Evolutionary conservation across 2,113 vertebrate species (phyloP).

Genomic region (Pollimyrus isidori): DNA sequence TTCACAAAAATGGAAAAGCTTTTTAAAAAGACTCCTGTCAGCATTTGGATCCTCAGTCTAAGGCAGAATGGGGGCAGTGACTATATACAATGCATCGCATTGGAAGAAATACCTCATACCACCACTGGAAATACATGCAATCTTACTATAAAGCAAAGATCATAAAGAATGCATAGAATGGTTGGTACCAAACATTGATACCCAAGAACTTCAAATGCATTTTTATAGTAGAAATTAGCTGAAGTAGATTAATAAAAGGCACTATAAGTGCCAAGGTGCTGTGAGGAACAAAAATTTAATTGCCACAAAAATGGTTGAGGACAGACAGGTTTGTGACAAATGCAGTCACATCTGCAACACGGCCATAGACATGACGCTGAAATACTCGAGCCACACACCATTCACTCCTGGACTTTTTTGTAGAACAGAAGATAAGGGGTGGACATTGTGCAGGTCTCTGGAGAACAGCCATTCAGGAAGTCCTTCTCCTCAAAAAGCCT

Average conservation of each 20-base stretch:
- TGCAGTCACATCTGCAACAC: not conserved
- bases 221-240: slow-evolving; percentile 15
- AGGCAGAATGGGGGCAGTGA: not conserved
- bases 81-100: slow-evolving; percentile 12
- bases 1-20: not conserved
- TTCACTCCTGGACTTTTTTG: slow-evolving; percentile 54
- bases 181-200: not conserved
- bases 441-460: slow-evolving; percentile 75
- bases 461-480: slow-evolving; percentile 83
- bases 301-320: not conserved
- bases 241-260: slow-evolving; percentile 15
- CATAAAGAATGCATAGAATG: slow-evolving; percentile 22
- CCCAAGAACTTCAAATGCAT: slow-evolving; percentile 13
- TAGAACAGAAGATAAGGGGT: slow-evolving; percentile 97
- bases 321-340: not conserved
- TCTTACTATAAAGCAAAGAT: slow-evolving; percentile 18
- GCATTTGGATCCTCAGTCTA: not conserved
- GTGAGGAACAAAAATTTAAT: not conserved
- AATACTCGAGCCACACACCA: not conserved
- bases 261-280: slow-evolving; percentile 48
- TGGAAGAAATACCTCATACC: not conserved
- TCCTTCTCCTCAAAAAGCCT: slow-evolving; percentile 86
- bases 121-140: not conserved
- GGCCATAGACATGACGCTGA: not conserved
- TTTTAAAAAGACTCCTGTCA: not conserved